Evolutionary conservation across 2,888 invertebrate genomes (phyloP).

Genomic region (Hemithea aestivaria): DNA sequence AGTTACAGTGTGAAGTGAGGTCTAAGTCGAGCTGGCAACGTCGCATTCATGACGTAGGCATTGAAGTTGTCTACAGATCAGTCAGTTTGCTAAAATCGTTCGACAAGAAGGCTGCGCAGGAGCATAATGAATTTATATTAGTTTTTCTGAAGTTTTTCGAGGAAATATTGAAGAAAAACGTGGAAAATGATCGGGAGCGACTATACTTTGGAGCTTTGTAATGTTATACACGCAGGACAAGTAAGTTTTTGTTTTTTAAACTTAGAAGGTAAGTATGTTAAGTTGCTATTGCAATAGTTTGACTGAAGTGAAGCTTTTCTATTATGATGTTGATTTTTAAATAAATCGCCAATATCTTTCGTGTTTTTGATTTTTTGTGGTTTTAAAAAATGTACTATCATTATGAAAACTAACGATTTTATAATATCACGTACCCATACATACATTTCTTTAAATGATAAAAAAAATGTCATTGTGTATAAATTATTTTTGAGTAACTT

Average conservation of each 20-base stretch:
- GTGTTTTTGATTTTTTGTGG: no score
- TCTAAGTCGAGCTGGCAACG: constrained; percentile 55
- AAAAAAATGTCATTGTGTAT: no score
- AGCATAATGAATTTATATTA: constrained; percentile 34
- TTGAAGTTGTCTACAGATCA: constrained; percentile 55
- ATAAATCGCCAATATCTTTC: no score
- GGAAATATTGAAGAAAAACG: constrained; percentile 18
- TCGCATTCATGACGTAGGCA: constrained; percentile 37
- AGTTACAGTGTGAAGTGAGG: constrained; percentile 50
- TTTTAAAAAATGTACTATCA: no score
- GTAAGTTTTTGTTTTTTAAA: constrained; percentile 64
- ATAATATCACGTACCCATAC: no score
- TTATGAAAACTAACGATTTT: no score
- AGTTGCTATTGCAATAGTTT: constrained; percentile 9
- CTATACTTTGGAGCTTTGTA: constrained; percentile 91
- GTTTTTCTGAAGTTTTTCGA: constrained; percentile 25
- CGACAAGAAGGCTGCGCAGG: constrained; percentile 41
- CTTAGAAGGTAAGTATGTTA: constrained; percentile 2
- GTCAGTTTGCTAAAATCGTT: constrained; percentile 45
- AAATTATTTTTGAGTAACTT: no score
- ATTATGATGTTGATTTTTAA: no score
- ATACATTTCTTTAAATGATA: no score
- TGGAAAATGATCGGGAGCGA: constrained; percentile 87
- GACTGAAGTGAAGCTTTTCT: no score
- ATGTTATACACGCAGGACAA: constrained; percentile 93